Evolutionary conservation across 1,140 invertebrate genomes (phyloP), one percentile per base, ranked within the genome.

Genomic region (Scaptomyza graminum): DNA sequence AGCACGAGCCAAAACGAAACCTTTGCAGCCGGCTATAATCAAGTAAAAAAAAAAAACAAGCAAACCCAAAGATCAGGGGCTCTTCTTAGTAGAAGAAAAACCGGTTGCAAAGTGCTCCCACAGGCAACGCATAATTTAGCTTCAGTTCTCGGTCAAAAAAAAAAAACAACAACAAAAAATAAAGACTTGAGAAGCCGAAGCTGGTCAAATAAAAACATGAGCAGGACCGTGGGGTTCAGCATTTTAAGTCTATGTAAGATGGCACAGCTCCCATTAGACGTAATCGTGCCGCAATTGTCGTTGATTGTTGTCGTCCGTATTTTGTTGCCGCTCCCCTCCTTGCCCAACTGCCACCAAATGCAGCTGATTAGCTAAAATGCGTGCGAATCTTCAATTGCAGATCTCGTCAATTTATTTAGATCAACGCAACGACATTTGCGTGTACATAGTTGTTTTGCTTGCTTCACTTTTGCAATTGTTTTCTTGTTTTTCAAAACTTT

Each of bases 231-330:
- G 56, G 55, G 57, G 47, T 12, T 51, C 11, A 31, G 46, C 43
- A 59, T 68, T 69, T 73, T 56, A 73, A 73, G 62, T 68, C 34
- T 44, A 25, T 47, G 41, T 16, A 66, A 61, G 70, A 61, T 68
- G 78, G 56, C 61, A 74, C 46, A 51, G 47, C 28, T 47, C 69
- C 78, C 82, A 87, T 88, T 88, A 85, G 83, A 69, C 70, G 61
- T 80, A 85, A 87, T 85, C 78, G 80, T 82, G 77, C 78, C 60
- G 51, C 82, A 87, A 87, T 87, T 87, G 82, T 76, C 71, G 71
- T 77, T 88, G 79, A 87, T 87, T 87, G 79, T 60, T 67, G 70
- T 78, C 74, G 77, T 85, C 76, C 76, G 76, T 68, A 34, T 31
- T 31, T 31, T 9, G 31, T 41, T 74, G 43, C 61, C 61, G 49